Evolutionary conservation across 2,888 invertebrate species (phyloP), one percentile per base, ranked within the genome.

Genomic region (Archips xylosteana): DNA sequence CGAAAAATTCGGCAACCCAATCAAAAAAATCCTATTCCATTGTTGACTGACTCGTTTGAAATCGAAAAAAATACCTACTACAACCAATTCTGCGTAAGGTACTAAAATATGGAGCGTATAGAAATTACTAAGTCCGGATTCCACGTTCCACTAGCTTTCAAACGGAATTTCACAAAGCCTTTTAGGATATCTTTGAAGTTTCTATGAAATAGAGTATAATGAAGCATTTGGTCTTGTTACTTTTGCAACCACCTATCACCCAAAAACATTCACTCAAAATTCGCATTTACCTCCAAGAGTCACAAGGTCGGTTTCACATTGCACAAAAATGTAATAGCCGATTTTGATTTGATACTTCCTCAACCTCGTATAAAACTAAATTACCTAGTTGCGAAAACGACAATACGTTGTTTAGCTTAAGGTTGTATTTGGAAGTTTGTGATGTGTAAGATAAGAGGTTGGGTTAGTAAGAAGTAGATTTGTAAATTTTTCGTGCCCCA

Each of bases 181-280:
- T 60, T 9, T 15, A 2, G 15, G 39, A 74, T 67, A 68, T 67
- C 71, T 76, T 75, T 75, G 70, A 75, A 75, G 71, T 67, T 63
- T 62, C 66, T 54, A 86, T 84, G 79, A 81, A 86, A 85, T 87
- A 84, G 85, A 84, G 83, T 81, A 85, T 87, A 88, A 88, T 82
- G 83, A 87, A 84, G 84, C 84, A 79, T 68, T 72, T 34, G 39
- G 47, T 39, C 8, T n/a, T 13, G 45, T 63, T 45, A 32, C 47
- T 63, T 47, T 47, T 23, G 45, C n/a, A 32, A 47, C n/a, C 8
- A n/a, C 9, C 13, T 63, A 63, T 63, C 5, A 32, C 32, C 5
- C 13, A n/a, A 23, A 5, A 32, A 32, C 8, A n/a, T 57, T 1
- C 57, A 6, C 54, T 9, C 4, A 4, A 23, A 23, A 57, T 32